Base-by-base conservation (phyloP, 2,113 vertebrate species). In the Tautogolabrus adspersus region DNA sequence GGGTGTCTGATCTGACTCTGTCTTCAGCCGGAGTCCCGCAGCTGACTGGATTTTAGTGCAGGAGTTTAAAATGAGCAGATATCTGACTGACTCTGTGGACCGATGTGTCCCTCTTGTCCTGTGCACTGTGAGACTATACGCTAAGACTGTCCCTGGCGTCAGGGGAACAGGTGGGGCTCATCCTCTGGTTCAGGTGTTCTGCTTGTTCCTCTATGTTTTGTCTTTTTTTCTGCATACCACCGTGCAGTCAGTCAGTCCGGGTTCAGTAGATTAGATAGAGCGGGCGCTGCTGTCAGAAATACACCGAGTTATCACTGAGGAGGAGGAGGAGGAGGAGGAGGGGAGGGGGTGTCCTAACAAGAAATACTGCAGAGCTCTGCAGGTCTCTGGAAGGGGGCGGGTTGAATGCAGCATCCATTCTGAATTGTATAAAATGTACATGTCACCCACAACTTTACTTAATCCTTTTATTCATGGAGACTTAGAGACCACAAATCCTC, bases 221-320 rank as follows among this genome's bases (percentile, higher is more conserved):
- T 54, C 10, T 18, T 46, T 15, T 73, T 49, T 30, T 30, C 40
- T 74, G 42, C 80, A 81, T 69, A 68, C 66, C 75, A 16, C 57
- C 10, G 63, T 6, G 9, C 61, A 42, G 42, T 38, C 59, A 55
- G 19, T 19, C 4, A 34, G 40, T 11, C 42, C 63, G 30, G 49
- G 18, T 49, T 74, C 13, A 1, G 18, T 1, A 80, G 82, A 85
- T 87, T 70, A 81, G 82, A 83, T 82, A 78, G 18, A 75, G 51
- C 8, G 59, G 59, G 58, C 64, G 49, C 72, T 60, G 72, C 54
- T 66, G 71, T 81, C 75, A 46, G 56, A 85, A 83, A 81, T 68
- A 83, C 64, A 49, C 38, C 15, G 3, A 26, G 51, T 73, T 85
- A 71, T 89, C 80, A 40, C 22, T 23, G 63, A 18, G 68, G n/a